These are phyloP conservation scores for Macrostomum lignano DNA, from an alignment of 1,140 invertebrate genomes.

Conservation along the genomic window DNA sequence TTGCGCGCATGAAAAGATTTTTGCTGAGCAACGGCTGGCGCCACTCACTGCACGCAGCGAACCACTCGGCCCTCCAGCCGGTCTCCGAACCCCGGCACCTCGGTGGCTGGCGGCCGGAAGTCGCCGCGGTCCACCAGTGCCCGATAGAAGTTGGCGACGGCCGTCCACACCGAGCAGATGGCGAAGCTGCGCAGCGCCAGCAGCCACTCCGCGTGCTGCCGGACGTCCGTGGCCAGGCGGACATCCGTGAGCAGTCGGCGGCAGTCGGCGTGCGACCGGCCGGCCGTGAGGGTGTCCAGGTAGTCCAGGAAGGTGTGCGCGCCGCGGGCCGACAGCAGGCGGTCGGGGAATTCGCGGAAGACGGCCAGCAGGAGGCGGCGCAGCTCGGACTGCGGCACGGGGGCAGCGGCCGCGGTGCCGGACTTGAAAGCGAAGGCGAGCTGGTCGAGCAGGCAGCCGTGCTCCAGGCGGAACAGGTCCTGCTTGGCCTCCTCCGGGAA, in stretches of 20 bases:
- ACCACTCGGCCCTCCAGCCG: too few relatives aligned
- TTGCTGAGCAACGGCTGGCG: too few relatives aligned
- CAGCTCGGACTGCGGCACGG: constrained; percentile 11
- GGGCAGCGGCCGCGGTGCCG: constrained; percentile 8
- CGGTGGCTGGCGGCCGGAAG: neutral
- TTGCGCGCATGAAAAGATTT: too few relatives aligned
- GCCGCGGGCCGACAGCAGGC: constrained; percentile 15
- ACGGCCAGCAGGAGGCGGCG: constrained; percentile 14
- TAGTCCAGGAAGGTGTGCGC: constrained; percentile 19
- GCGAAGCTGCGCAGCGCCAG: constrained; percentile 20
- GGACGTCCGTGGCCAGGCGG: constrained; percentile 18
- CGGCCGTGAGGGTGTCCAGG: constrained; percentile 20
- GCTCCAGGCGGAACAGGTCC: constrained; percentile 20
- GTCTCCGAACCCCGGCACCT: too few relatives aligned
- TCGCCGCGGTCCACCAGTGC: constrained; percentile 11
- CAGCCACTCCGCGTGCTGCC: constrained; percentile 21
- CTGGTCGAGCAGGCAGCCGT: constrained; percentile 19
- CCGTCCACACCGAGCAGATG: constrained; percentile 19
- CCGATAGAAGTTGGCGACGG: constrained; percentile 20
- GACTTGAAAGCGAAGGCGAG: too few relatives aligned
- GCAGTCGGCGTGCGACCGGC: constrained; percentile 13
- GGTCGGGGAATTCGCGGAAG: constrained; percentile 23
- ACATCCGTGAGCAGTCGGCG: constrained; percentile 21
- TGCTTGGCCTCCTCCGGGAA: constrained; percentile 17
- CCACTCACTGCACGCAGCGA: too few relatives aligned